Evolutionary conservation across 2,797 vertebrate species (phyloP).

Genomic region (Myripristis murdjan): DNA sequence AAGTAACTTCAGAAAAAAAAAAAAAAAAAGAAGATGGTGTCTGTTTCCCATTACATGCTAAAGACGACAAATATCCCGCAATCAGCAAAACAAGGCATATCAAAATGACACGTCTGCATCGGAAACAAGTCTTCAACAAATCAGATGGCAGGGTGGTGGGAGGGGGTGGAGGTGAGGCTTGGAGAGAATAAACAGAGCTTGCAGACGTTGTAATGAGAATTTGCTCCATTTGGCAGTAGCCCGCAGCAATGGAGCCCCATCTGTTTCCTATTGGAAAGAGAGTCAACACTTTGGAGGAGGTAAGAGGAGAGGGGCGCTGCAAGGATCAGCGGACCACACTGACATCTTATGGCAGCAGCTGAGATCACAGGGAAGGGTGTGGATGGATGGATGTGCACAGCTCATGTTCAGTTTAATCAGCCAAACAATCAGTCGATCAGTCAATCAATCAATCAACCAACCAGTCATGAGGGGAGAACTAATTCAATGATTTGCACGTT

Average conservation of each 20-base stretch:
- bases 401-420: neutral
- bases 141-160: constrained; percentile 62
- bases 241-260: constrained; percentile 79
- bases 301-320: neutral
- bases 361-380: constrained; percentile 35
- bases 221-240: constrained; percentile 81
- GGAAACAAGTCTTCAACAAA: constrained; percentile 61
- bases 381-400: neutral
- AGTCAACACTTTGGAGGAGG: constrained; percentile 68
- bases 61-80: constrained; percentile 66
- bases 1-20: constrained; percentile 32
- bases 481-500: neutral
- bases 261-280: constrained; percentile 75
- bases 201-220: constrained; percentile 81
- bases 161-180: constrained; percentile 56
- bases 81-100: constrained; percentile 68
- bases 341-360: constrained; percentile 69
- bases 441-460: neutral
- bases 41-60: constrained; percentile 63
- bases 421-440: neutral
- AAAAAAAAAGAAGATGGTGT: constrained; percentile 27
- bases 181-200: constrained; percentile 79
- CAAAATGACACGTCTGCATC: constrained; percentile 62
- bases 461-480: neutral
- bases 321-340: constrained; percentile 60